Base-by-base conservation (phyloP, 2,888 invertebrate species). In the Perithous albicinctus region DNA sequence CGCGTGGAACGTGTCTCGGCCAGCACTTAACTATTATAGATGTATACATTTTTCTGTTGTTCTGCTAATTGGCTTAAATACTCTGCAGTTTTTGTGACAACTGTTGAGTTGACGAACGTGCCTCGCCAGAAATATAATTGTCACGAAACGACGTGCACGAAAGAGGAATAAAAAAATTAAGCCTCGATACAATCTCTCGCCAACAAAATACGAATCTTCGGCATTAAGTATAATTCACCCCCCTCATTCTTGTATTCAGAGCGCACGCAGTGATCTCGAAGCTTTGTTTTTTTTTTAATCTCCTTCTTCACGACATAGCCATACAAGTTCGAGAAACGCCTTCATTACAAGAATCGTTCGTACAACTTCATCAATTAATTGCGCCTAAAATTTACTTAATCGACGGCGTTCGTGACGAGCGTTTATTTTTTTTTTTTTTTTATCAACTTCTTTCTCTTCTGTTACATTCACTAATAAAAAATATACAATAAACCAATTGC, bases 51-150 rank as follows among this genome's bases (percentile, higher is more conserved):
- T 91, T 88, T 91, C 88, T 90, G 90, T 91, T 90, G 89, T 90
- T 89, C 35, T 89, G 89, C 90, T 91, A 91, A 91, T 92, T 91
- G 89, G 91, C 89, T 89, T 91, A 91, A 90, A 92, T 92, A 92
- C 87, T 90, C 88, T 88, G 89, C 89, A 88, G 90, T 88, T 63
- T 69, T 89, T 87, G 88, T 89, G 89, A 91, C 90, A 91, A 90
- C 85, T 91, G 88, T 90, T 89, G 85, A 88, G 86, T n/a, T 89
- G 89, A 88, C 88, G 87, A 90, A 89, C 87, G 54, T 87, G n/a
- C n/a, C 83, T 86, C 85, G 80, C 85, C 88, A 85, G 84, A 86
- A 85, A 6, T 86, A 85, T 87, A 79, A 84, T 86, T 85, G 84
- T 89, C 86, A 85, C 87, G 86, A 87, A 89, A 88, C 87, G 85